Evolutionary conservation across 92 coral and sea anemone species (phyloP).

Genomic region (Desmophyllum pertusum): DNA sequence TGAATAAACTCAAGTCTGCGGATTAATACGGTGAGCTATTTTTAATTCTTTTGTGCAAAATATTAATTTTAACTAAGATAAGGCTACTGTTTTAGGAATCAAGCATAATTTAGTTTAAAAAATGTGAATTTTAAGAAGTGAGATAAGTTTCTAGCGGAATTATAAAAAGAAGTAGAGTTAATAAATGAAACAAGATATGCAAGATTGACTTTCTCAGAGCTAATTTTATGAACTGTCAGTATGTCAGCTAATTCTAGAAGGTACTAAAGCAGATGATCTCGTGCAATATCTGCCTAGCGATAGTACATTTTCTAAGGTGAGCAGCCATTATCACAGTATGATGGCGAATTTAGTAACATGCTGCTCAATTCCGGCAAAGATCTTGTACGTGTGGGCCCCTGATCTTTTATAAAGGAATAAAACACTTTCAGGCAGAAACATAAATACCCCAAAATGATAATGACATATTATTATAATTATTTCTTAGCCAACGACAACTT

Average conservation of each 20-base stretch:
- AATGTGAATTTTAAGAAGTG: neutral
- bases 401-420: neutral
- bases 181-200: neutral
- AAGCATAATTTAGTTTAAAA: neutral
- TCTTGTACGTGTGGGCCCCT: neutral
- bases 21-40: neutral
- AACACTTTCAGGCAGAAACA: neutral
- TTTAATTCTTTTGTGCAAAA: neutral
- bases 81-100: neutral
- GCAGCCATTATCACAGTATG: constrained; percentile 18
- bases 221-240: neutral
- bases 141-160: neutral
- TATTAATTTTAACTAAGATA: neutral
- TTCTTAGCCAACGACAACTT: neutral
- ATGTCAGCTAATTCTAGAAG: neutral
- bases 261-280: neutral
- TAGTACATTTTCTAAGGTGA: neutral
- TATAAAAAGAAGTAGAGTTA: neutral
- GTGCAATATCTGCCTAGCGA: neutral
- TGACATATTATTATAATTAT: constrained; percentile 15
- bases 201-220: neutral
- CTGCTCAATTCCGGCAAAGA: constrained; percentile 1
- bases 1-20: neutral
- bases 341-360: neutral
- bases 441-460: neutral